Base-by-base conservation (phyloP, 2,113 vertebrate species). In the Hippopotamus amphibius region DNA sequence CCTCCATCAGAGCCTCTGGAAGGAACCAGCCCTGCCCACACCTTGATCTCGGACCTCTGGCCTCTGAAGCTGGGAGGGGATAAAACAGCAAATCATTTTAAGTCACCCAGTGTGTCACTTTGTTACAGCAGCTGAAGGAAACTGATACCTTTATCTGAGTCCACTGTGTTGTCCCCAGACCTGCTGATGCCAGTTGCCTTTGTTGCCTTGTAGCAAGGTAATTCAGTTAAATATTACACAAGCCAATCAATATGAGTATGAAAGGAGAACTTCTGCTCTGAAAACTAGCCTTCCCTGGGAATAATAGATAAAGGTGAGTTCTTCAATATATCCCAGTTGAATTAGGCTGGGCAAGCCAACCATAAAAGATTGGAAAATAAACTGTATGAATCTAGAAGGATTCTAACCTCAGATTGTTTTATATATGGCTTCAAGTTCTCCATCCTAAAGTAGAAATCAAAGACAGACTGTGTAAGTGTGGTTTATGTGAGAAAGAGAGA, bases 121-220 rank as follows among this genome's bases (percentile, higher is more conserved):
- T 16, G 13, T 61, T 6, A 48, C 16, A 28, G 59, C 37, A 46
- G n/a, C 13, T 41, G 17, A 59, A 17, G 48, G 13, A 63, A 33
- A 41, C 7, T 1, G 7, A 4, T 1, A 3, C 79, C 0, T 5
- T 24, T 6, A 3, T 19, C 41, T 0, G 30, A 33, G n/a, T 7
- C 65, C 22, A 8, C 43, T 0, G 1, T 1, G 1, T 30, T 16
- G 0, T 11, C 68, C 74, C 46, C 68, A 76, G 13, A 24, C n/a
- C 66, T 66, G 19, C 24, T 26, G 16, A 2, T 1, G 6, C 30
- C 10, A 11, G 19, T 13, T 9, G 26, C 43, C 71, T 61, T 5
- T 28, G 37, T 43, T 14, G 0, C 3, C 74, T 22, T 28, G 0
- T 15, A 26, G 46, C 5, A 2, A 43, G 59, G 37, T 43, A 17